Evolutionary conservation across 2,797 vertebrate species (phyloP).

Genomic region (Syndactyla subalaris): DNA sequence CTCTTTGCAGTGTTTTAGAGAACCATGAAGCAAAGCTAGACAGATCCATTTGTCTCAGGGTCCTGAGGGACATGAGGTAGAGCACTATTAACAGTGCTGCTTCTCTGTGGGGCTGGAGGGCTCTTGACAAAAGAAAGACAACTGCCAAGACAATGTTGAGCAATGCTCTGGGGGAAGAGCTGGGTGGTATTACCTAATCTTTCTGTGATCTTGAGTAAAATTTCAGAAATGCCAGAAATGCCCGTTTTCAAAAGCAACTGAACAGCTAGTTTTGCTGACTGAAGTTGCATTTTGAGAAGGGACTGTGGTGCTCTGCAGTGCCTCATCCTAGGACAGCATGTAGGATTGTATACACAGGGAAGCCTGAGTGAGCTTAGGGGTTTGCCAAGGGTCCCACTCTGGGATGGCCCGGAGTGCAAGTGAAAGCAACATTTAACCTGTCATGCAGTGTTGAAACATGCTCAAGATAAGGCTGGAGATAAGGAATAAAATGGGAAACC

Average conservation of each 20-base stretch:
- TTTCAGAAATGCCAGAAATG: conserved; percentile 43
- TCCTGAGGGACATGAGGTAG: not conserved
- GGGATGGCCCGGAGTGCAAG: not conserved
- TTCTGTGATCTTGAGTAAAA: conserved; percentile 21
- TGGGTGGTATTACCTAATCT: conserved; percentile 62
- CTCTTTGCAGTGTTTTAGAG: not conserved
- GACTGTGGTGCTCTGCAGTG: not conserved
- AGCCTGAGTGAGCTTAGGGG: not conserved
- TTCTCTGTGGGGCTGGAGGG: not conserved
- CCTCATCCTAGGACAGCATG: not conserved
- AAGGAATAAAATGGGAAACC: not conserved
- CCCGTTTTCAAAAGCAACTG: not conserved
- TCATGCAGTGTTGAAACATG: not conserved
- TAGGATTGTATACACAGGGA: fast-evolving
- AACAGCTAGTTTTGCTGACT: not conserved
- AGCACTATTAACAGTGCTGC: not conserved
- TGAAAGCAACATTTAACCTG: not conserved
- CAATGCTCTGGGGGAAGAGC: conserved; percentile 56
- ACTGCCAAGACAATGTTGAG: conserved; percentile 22
- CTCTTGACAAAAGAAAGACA: conserved; percentile 29
- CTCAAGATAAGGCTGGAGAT: not conserved
- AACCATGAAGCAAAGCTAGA: not conserved
- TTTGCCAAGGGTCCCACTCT: not conserved
- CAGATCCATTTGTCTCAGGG: not conserved
- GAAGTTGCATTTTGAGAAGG: not conserved